Evolutionary conservation across 2,113 vertebrate genomes (phyloP).

Genomic region (Nycticryphes semicollaris): DNA sequence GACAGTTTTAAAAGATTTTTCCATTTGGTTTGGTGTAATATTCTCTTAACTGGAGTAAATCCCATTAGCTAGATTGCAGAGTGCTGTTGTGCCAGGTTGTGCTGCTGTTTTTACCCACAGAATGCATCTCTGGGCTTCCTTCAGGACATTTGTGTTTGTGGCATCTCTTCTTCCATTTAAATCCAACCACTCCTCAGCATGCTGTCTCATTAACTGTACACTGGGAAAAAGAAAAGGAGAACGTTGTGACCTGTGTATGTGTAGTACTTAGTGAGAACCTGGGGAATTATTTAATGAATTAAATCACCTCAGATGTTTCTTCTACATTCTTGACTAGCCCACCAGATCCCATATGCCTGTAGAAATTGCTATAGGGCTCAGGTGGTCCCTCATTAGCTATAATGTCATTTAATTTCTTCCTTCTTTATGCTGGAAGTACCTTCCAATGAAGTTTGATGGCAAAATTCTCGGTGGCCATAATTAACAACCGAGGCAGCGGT

Average conservation of each 20-base stretch:
- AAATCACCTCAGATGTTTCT: conserved; percentile 47
- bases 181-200: conserved; percentile 9
- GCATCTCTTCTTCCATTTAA: conserved; percentile 15
- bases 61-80: background rate
- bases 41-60: background rate
- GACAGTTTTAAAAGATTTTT: background rate
- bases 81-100: background rate
- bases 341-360: conserved; percentile 5
- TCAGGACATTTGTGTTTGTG: background rate
- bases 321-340: conserved; percentile 39
- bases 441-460: conserved; percentile 30
- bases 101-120: background rate
- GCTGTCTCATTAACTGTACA: conserved; percentile 34
- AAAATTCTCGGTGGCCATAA: background rate
- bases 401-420: conserved; percentile 51
- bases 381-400: conserved; percentile 49
- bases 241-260: background rate
- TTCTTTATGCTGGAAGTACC: background rate
- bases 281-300: conserved; percentile 56
- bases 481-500: conserved; percentile 18
- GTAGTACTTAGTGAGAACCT: conserved; percentile 18
- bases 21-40: background rate
- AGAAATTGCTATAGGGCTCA: conserved; percentile 43
- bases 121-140: background rate
- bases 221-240: background rate